phyloP scores from a whole-genome alignment of 2,113 vertebrate genomes.

The Phylloscopus trochilus region DNA sequence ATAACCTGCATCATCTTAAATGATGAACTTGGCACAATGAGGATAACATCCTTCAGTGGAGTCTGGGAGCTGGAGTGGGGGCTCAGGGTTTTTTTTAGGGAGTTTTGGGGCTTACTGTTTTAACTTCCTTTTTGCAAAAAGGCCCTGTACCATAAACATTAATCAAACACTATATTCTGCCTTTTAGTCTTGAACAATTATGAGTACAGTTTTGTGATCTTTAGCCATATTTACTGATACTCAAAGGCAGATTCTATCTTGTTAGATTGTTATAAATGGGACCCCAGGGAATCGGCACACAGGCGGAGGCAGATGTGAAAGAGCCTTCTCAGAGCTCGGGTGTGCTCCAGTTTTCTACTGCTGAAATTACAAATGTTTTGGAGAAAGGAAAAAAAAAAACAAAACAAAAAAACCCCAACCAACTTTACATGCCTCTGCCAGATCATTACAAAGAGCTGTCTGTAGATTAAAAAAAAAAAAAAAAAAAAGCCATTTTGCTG shows the following conservation, averaged over 20 bases:
- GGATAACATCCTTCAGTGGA: background rate
- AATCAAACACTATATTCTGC: conserved; percentile 72
- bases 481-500: background rate
- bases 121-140: conserved; percentile 43
- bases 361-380: conserved; percentile 61
- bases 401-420: background rate
- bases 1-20: background rate
- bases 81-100: background rate
- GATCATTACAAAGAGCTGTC: conserved; percentile 41
- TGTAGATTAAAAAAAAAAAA: background rate
- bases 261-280: conserved; percentile 79
- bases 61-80: background rate
- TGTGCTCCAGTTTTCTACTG: conserved; percentile 49
- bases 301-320: conserved; percentile 73
- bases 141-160: conserved; percentile 63
- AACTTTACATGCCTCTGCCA: conserved; percentile 39
- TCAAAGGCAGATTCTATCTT: conserved; percentile 82
- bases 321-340: conserved; percentile 49
- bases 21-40: background rate
- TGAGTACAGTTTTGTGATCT: conserved; percentile 75
- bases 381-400: background rate
- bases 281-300: conserved; percentile 66
- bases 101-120: background rate
- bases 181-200: conserved; percentile 73
- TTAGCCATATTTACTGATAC: conserved; percentile 80